A percentile compares a stretch with the other conserved stretches of the same genome.
These are phyloP conservation scores for Phyllopteryx taeniolatus DNA, from an alignment of 2,113 vertebrate genomes.

Conservation along the genomic window DNA sequence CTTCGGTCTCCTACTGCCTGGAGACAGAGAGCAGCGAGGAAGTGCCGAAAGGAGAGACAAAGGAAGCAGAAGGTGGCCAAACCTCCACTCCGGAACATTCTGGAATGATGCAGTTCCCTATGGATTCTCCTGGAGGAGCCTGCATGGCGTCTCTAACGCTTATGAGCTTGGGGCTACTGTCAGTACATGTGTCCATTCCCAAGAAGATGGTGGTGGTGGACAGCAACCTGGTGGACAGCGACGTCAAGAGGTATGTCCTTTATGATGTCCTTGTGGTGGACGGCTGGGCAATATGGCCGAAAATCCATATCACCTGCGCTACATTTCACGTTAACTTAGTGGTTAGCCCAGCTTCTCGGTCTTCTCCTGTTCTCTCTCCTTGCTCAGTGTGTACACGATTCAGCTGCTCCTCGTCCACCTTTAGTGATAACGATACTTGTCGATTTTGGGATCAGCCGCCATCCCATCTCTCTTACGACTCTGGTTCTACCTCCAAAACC, in stretches of 20 bases:
- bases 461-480: no score
- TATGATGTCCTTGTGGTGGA: background rate
- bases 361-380: no score
- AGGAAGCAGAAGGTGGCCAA: conserved; percentile 11
- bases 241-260: conserved; percentile 75
- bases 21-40: conserved; percentile 38
- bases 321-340: no score
- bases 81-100: conserved; percentile 4
- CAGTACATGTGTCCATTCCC: conserved; percentile 81
- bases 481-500: no score
- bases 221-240: conserved; percentile 85
- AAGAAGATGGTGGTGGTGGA: conserved; percentile 94
- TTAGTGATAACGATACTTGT: no score
- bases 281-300: no score
- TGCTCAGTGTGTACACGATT: no score
- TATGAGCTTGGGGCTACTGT: conserved; percentile 83
- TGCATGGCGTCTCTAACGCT: conserved; percentile 79
- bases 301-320: no score
- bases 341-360: no score
- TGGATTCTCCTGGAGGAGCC: conserved; percentile 85
- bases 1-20: conserved; percentile 70
- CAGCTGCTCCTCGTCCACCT: no score
- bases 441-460: no score
- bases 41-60: background rate
- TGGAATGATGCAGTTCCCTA: conserved; percentile 76